Evolutionary conservation across 2,113 vertebrate species (phyloP), one percentile per base, ranked within the genome.

Genomic region (Rhineura floridana): DNA sequence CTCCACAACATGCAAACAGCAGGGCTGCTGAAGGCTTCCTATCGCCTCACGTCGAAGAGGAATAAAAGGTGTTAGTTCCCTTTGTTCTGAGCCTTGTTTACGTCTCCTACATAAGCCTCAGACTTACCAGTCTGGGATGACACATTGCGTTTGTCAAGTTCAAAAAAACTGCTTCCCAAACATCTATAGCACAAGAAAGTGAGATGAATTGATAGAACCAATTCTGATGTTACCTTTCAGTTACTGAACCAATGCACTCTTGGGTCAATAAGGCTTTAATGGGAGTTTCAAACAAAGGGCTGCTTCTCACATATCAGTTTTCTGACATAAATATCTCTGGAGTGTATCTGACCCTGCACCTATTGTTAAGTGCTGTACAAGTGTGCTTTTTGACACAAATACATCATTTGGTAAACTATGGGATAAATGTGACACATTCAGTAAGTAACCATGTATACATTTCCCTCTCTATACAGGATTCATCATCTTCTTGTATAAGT

Each of bases 91-190:
- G 4, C 4, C 2, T 33, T 21, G 52, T 28, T 62, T 76, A 28
- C 81, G 84, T 5, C 13, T 90, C 59, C 76, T 81, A 42, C 30
- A 5, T 75, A 69, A 69, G 72, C 28, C 59, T 63, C 65, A 52
- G 48, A 79, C 78, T 48, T 5, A 33, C 4, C 28, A 73, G 46
- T 77, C 46, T 50, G 30, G 55, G 28, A 87, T 2, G 6, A 36
- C 28, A 65, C 5, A 52, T 77, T 90, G n/a, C 39, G 48, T 83
- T 91, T 88, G 55, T 93, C 28, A 52, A 83, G 77, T 63, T 83
- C 85, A 63, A 85, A 90, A 59, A 82, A 0, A 72, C 69, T 0
- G 55, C 72, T 33, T 82, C 33, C 42, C 12, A 92, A 87, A 75
- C 59, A 90, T 7, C 9, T 28, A 30, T n/a, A 62, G 8, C 39